These are phyloP conservation scores for Umimayanthus kanabou DNA, from an alignment of 92 coral and sea anemone species.

Conservation along the genomic window DNA sequence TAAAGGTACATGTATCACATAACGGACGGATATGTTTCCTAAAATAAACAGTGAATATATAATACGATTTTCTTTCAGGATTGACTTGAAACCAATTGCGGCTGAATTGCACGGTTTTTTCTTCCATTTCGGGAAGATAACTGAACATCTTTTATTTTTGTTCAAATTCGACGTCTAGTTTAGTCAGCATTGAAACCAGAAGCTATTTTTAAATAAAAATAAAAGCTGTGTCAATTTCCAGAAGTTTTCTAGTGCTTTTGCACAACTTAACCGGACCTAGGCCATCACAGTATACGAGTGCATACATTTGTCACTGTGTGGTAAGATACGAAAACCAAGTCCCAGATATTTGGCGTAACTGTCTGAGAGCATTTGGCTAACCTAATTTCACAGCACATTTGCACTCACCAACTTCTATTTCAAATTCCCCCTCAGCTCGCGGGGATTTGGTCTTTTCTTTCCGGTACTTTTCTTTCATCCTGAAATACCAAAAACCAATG, in stretches of 20 bases:
- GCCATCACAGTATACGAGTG: background rate
- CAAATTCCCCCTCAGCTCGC: background rate
- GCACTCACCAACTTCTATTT: slow-evolving; percentile 29
- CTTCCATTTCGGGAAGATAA: background rate
- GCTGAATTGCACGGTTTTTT: background rate
- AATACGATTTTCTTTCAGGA: background rate
- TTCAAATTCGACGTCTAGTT: no score
- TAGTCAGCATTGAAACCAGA: background rate
- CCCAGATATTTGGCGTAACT: background rate
- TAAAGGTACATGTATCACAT: background rate
- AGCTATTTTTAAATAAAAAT: background rate
- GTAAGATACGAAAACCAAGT: background rate
- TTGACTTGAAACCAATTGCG: background rate
- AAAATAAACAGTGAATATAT: background rate
- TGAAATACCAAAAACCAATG: background rate
- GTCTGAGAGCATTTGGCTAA: background rate
- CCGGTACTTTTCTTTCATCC: slow-evolving; percentile 37
- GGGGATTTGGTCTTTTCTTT: background rate
- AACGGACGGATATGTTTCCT: background rate
- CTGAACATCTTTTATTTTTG: background rate
- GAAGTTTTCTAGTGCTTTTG: background rate
- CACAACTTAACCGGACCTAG: background rate
- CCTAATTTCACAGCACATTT: background rate
- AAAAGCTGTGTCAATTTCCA: background rate
- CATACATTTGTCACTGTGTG: background rate